A percentile compares a stretch with the other conserved stretches of the same genome.
These are phyloP conservation scores for Actias luna DNA, from an alignment of 2,888 invertebrate species.

Conservation along the genomic window DNA sequence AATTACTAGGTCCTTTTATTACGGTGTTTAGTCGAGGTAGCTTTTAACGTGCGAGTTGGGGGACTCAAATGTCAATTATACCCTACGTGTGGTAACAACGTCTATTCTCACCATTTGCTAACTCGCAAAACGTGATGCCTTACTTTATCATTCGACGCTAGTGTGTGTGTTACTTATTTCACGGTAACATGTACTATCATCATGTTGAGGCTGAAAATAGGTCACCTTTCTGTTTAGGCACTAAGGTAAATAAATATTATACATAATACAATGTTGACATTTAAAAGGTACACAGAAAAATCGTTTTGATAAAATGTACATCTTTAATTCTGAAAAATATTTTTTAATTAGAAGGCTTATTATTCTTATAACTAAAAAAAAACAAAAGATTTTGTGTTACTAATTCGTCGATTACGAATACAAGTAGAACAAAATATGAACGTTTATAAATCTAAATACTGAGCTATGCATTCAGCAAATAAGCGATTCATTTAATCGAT, in stretches of 20 bases:
- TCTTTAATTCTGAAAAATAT: too few relatives aligned
- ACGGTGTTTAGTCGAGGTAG: neutral
- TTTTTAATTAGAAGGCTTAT: too few relatives aligned
- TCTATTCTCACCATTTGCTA: neutral
- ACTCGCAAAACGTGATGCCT: conserved; percentile 4
- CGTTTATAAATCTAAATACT: too few relatives aligned
- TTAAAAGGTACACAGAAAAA: neutral
- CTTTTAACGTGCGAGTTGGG: neutral
- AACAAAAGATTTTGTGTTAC: too few relatives aligned
- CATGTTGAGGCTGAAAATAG: neutral
- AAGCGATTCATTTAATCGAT: too few relatives aligned
- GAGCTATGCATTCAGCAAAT: too few relatives aligned
- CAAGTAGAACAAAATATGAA: too few relatives aligned
- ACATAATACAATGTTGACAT: neutral
- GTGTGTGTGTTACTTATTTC: neutral
- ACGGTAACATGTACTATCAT: neutral
- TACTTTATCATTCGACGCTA: neutral
- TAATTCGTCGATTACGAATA: too few relatives aligned
- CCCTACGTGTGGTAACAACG: neutral
- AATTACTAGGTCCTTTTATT: neutral
- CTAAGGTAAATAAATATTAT: neutral
- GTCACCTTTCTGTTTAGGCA: neutral
- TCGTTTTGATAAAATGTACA: too few relatives aligned
- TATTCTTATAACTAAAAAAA: too few relatives aligned
- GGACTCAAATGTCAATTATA: neutral